These are phyloP conservation scores for Sepioteuthis lessoniana DNA, from an alignment of 2,888 invertebrate genomes.

Conservation along the genomic window DNA sequence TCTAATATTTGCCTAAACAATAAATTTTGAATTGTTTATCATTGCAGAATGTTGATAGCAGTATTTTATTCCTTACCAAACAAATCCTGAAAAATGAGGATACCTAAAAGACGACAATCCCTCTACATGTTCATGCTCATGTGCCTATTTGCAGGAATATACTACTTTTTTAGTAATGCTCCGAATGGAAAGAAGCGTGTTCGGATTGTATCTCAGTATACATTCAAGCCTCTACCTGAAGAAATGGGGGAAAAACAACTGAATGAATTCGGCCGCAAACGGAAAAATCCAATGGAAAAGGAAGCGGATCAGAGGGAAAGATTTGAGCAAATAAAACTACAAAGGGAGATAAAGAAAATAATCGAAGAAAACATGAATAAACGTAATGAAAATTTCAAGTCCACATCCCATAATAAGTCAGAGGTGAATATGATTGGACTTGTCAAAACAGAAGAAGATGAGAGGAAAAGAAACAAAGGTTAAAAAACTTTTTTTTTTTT, in stretches of 20 bases:
- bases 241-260: neutral
- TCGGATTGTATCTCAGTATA: neutral
- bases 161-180: neutral
- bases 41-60: neutral
- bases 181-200: neutral
- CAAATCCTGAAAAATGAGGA: neutral
- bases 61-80: neutral
- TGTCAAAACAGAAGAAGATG: neutral
- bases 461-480: neutral
- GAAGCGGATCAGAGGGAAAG: neutral
- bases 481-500: neutral
- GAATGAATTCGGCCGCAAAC: neutral
- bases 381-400: neutral
- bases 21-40: neutral
- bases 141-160: neutral
- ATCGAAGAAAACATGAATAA: neutral
- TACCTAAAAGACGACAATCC: neutral
- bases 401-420: neutral
- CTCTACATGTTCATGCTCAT: neutral
- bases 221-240: neutral
- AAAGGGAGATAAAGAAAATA: neutral
- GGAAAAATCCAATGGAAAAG: neutral
- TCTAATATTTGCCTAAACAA: neutral
- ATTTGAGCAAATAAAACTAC: neutral
- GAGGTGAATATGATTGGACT: neutral